Conservation (phyloP, 1,140 invertebrate genomes). For the Eriocheir sinensis region DNA sequence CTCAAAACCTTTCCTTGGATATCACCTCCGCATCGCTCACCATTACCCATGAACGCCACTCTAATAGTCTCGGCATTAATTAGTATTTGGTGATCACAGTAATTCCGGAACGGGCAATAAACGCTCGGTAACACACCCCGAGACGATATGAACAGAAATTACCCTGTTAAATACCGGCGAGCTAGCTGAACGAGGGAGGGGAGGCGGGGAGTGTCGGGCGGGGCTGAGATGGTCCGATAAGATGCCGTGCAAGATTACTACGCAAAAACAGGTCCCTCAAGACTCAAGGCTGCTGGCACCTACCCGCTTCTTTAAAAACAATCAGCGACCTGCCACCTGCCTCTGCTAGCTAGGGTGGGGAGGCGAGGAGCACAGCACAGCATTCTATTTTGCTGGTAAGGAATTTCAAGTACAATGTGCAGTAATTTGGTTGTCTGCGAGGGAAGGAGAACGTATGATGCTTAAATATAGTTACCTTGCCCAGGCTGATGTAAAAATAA, state of each 20-base stretch:
- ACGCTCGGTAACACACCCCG: neutral
- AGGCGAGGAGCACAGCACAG: neutral
- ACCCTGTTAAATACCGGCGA: neutral
- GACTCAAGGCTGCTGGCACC: neutral
- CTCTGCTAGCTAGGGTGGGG: neutral
- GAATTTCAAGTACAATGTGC: neutral
- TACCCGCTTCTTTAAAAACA: neutral
- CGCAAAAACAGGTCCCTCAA: neutral
- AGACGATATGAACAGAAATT: slow-evolving; percentile 17
- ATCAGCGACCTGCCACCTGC: neutral
- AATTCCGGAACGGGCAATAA: neutral
- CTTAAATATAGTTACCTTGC: neutral
- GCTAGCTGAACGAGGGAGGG: neutral
- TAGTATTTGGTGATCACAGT: neutral
- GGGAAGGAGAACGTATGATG: neutral
- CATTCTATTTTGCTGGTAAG: neutral
- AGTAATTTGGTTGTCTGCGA: neutral
- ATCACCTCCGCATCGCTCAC: neutral
- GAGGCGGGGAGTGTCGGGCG: neutral
- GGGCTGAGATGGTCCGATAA: neutral
- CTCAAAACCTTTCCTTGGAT: neutral
- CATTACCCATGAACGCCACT: neutral
- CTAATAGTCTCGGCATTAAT: neutral
- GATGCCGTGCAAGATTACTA: neutral
- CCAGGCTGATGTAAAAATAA: neutral